A percentile compares a stretch with the other conserved stretches of the same genome.
These are phyloP conservation scores for Platanista minor DNA, from an alignment of 2,113 vertebrate species.

Conservation along the genomic window DNA sequence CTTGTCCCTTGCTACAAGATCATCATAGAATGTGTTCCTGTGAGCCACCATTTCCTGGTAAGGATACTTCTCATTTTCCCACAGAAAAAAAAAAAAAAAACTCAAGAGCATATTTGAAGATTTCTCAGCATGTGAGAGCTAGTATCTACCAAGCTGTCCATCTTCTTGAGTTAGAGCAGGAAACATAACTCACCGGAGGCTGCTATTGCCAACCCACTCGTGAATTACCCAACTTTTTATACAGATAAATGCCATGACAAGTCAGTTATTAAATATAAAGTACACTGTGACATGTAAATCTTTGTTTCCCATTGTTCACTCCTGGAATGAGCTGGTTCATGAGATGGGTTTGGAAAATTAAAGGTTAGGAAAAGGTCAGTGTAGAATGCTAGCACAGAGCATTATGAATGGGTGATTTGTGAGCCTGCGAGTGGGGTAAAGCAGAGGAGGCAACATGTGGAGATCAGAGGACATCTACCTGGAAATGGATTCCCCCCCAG, in stretches of 20 bases:
- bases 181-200: background rate
- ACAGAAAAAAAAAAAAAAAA: background rate
- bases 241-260: conserved; percentile 54
- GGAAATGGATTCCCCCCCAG: background rate
- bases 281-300: conserved; percentile 12
- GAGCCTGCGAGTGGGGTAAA: background rate
- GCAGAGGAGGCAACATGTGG: background rate
- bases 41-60: background rate
- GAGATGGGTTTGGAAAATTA: conserved; percentile 56
- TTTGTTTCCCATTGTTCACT: background rate
- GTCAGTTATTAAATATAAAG: conserved; percentile 52
- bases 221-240: conserved; percentile 10
- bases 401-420: background rate
- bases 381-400: background rate
- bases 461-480: background rate
- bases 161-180: background rate
- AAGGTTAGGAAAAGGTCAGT: conserved; percentile 4
- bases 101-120: conserved; percentile 13
- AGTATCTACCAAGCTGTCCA: background rate
- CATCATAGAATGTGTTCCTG: background rate
- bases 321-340: background rate
- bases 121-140: background rate
- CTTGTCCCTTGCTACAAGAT: background rate
- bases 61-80: background rate
- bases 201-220: background rate